Evolutionary conservation across 2,797 vertebrate genomes (phyloP).

Genomic region (Sphaeramia orbicularis): DNA sequence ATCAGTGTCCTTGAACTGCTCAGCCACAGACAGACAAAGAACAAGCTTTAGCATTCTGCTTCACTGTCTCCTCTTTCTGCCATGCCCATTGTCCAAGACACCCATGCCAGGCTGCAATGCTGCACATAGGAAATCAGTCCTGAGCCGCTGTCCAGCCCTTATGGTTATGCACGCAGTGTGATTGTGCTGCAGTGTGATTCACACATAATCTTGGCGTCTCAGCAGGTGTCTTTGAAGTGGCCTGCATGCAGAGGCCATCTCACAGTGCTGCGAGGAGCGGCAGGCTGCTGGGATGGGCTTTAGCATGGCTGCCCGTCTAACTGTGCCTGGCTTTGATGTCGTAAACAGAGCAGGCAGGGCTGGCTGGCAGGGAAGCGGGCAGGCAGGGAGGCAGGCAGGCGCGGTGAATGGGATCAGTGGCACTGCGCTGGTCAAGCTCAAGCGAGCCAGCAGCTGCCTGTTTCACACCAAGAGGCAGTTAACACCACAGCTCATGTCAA

Average conservation of each 20-base stretch:
- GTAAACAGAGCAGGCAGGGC: slow-evolving; percentile 77
- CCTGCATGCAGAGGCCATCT: slow-evolving; percentile 68
- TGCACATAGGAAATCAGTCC: slow-evolving; percentile 46
- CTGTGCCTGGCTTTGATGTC: slow-evolving; percentile 81
- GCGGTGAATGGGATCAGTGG: slow-evolving; percentile 77
- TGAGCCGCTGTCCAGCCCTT: slow-evolving; percentile 35
- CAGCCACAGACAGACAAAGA: slow-evolving; percentile 76
- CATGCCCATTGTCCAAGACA: slow-evolving; percentile 55
- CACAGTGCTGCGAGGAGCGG: slow-evolving; percentile 56
- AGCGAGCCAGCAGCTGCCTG: slow-evolving; percentile 73
- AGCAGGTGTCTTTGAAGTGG: slow-evolving; percentile 82
- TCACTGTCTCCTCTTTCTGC: slow-evolving; percentile 60
- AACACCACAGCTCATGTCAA: slow-evolving; percentile 75
- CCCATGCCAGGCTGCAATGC: slow-evolving; percentile 42
- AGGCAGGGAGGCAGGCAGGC: slow-evolving; percentile 39
- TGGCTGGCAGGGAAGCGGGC: slow-evolving; percentile 60
- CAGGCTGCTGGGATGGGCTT: slow-evolving; percentile 76
- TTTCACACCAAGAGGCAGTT: slow-evolving; percentile 75
- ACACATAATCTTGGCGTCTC: slow-evolving; percentile 72
- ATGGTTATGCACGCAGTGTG: slow-evolving; percentile 32
- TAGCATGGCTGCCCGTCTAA: slow-evolving; percentile 75
- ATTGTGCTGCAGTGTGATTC: slow-evolving; percentile 60
- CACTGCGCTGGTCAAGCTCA: slow-evolving; percentile 76
- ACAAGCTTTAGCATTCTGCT: slow-evolving; percentile 65
- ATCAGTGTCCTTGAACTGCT: slow-evolving; percentile 82